Base-by-base conservation (phyloP, 2,797 vertebrate genomes). In the Sebastes steindachneri region DNA sequence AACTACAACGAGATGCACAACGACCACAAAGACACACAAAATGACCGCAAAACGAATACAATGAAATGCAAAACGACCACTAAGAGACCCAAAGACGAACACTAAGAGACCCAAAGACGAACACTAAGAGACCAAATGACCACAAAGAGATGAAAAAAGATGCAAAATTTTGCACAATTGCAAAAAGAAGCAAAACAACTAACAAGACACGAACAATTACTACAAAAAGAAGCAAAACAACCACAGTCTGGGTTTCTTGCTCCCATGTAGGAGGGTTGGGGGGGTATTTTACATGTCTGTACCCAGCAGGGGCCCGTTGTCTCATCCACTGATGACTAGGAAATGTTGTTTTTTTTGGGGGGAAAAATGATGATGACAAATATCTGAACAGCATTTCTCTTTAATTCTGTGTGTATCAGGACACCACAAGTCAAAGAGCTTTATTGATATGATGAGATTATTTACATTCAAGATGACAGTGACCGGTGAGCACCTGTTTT, bases 391-490 rank as follows among this genome's bases (percentile, higher is more conserved):
- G 19, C 7, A 64, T 73, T 76, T 81, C n/a, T 78, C 19, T 83
- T 86, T 81, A 76, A 78, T 83, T 75, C n/a, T 41, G 23, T 73
- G 62, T 63, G 31, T 60, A 54, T 79, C 29, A 73, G 73, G 54
- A 85, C 70, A 68, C 8, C 37, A 82, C 62, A 68, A 67, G 57
- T 78, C 41, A 68, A 26, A 59, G 31, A 35, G 63, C 77, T 82
- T 84, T 66, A 87, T 73, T 87, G 71, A 88, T 92, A 82, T 45
- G 41, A 72, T 80, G 69, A 83, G 73, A 82, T 73, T 86, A 87
- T 90, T 87, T 84, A 91, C 86, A 90, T 85, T 87, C 75, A 86
- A 64, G 29, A 82, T 41, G 71, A 87, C 84, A 82, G 70, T 86
- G 79, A 93, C 76, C 82, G 21, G 90, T 62, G 77, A 86, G 67